Percentiles rank a stretch among this genome's conserved stretches.
Conservation (phyloP, 2,797 vertebrate genomes). For the Poecilia velifera region DNA sequence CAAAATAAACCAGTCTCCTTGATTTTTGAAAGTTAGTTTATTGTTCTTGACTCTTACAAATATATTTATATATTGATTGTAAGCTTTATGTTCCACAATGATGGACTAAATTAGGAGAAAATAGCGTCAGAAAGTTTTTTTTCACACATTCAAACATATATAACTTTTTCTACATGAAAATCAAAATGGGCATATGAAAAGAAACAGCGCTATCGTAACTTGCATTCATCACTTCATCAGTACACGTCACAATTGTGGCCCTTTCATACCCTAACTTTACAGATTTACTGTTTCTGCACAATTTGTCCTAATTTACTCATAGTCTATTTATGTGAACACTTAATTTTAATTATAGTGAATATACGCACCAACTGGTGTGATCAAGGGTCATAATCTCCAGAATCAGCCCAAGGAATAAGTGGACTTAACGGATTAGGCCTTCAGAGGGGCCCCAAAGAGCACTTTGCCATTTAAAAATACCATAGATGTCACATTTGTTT, state of each 20-base stretch:
- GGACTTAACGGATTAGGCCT: background rate
- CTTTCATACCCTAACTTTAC: too few species aligned
- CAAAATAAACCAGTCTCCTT: background rate
- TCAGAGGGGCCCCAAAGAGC: background rate
- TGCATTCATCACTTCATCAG: conserved; percentile 7
- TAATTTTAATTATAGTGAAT: background rate
- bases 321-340: background rate
- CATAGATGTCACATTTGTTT: background rate
- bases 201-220: conserved; percentile 3
- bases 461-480: background rate
- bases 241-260: background rate
- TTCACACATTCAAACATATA: background rate
- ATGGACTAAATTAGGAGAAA: background rate
- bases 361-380: background rate
- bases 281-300: background rate
- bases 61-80: conserved; percentile 22
- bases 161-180: background rate
- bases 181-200: background rate
- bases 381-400: background rate
- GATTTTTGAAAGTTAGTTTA: conserved; percentile 2
- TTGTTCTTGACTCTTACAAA: conserved; percentile 45
- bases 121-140: background rate
- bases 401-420: background rate
- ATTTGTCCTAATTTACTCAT: background rate
- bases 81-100: conserved; percentile 1